A percentile compares a stretch with the other conserved stretches of the same genome.
These are phyloP conservation scores for Chesias legatella DNA, from an alignment of 2,888 invertebrate species.

Conservation along the genomic window DNA sequence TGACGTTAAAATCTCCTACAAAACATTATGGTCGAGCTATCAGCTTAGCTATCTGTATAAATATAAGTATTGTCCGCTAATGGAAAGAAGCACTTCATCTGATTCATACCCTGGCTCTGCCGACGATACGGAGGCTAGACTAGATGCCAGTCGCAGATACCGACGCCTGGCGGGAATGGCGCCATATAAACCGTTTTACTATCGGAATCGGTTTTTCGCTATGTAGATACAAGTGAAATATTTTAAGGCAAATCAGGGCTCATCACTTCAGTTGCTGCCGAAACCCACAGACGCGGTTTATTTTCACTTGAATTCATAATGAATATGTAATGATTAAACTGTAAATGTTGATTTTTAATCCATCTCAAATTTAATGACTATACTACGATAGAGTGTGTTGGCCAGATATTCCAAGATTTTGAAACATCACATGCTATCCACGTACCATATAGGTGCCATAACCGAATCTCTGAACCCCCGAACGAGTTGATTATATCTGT, in stretches of 20 bases:
- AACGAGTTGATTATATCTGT: conserved; percentile 15
- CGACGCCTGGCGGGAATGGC: conserved; percentile 20
- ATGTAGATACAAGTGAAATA: conserved; percentile 1
- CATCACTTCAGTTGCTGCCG: too few relatives aligned
- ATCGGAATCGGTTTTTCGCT: conserved; percentile 23
- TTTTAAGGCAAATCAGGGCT: conserved; percentile 5
- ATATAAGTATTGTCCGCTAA: conserved; percentile 36
- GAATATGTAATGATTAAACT: too few relatives aligned
- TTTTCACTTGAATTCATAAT: too few relatives aligned
- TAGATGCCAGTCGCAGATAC: conserved; percentile 38
- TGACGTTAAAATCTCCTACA: conserved; percentile 2
- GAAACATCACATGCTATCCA: too few relatives aligned
- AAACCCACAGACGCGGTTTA: too few relatives aligned
- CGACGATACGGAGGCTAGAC: conserved; percentile 29
- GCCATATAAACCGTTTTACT: conserved; percentile 18
- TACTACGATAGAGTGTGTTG: too few relatives aligned
- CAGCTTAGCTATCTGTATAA: conserved; percentile 20
- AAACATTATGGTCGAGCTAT: conserved; percentile 7
- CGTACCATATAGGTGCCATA: too few relatives aligned
- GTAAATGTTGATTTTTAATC: too few relatives aligned
- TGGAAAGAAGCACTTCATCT: conserved; percentile 35
- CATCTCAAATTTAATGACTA: too few relatives aligned
- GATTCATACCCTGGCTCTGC: conserved; percentile 33
- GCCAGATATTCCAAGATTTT: background rate
- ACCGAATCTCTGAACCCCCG: conserved; percentile 1